Evolutionary conservation across 2,797 vertebrate species (phyloP), one percentile per base, ranked within the genome.

Genomic region (Octomys mimax): DNA sequence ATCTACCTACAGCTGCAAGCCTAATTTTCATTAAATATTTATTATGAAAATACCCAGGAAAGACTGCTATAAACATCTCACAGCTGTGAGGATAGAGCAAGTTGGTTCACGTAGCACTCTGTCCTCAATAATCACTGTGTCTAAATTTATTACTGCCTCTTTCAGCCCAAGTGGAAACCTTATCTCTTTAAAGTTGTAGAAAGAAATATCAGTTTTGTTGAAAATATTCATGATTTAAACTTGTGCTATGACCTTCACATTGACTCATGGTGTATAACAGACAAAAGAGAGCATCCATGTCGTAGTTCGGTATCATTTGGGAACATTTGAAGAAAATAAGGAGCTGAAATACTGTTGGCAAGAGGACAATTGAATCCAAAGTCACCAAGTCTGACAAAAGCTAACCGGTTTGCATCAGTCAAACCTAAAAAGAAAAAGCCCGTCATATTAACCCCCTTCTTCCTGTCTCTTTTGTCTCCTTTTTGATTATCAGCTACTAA

Each of bases 381-480:
- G 87, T 95, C 91, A 92, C 89, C 59, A 70, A 88, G 89, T 95
- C 92, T 93, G 78, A 24, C 12, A 84, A 92, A 78, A 84, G 22
- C 39, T 42, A 73, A 73, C 22, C 26, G 71, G 28, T 75, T 85
- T 96, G 84, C 66, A 71, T 91, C n/a, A 82, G 80, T 89, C 75
- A 71, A 88, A 97, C 87, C 71, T 94, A 92, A 87, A 61, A 68
- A 94, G 94, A 86, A 52, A 95, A 95, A 97, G 6, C 39, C 28
- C 68, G 59, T n/a, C 84, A 36, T n/a, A 36, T 12, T 86, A 54
- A 39, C 14, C 52, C 18, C 84, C 93, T 81, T 88, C 64, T 94
- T 86, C 89, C 54, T n/a, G 54, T 5, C 21, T 64, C 26, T 31
- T 62, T n/a, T 70, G 33, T 31, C 10, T 88, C 54, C 46, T 70